These are phyloP conservation scores for Drosophila fulvimacula DNA, from an alignment of 2,888 invertebrate species.

Conservation along the genomic window DNA sequence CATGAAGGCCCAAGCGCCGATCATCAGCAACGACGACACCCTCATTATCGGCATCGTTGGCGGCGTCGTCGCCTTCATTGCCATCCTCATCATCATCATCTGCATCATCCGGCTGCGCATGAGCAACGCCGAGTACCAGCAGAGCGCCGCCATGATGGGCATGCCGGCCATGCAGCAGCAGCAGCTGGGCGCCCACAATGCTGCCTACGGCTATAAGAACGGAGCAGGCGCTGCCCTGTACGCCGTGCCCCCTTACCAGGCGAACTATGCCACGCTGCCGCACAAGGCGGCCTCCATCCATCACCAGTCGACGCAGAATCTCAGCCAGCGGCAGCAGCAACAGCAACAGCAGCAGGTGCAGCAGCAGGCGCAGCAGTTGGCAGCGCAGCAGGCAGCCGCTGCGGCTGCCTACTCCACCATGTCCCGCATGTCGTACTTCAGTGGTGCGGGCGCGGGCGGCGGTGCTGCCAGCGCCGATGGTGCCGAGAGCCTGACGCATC, in stretches of 20 bases:
- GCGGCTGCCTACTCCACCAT: constrained; percentile 87
- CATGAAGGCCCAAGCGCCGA: constrained; percentile 88
- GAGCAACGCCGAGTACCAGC: constrained; percentile 88
- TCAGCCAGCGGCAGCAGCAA: constrained; percentile 77
- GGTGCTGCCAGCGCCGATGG: constrained; percentile 81
- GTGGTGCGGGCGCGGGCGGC: constrained; percentile 73
- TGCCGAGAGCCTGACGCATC: constrained; percentile 78
- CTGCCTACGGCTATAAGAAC: constrained; percentile 85
- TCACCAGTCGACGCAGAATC: constrained; percentile 83
- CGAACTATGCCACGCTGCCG: constrained; percentile 89
- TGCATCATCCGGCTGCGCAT: constrained; percentile 93
- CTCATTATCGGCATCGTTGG: constrained; percentile 98
- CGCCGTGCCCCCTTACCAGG: constrained; percentile 88
- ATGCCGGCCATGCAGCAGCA: constrained; percentile 80
- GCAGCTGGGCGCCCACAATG: constrained; percentile 87
- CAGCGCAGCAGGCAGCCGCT: constrained; percentile 58
- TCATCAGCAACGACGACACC: constrained; percentile 93
- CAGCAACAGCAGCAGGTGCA: constrained; percentile 59
- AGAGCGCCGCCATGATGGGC: constrained; percentile 88
- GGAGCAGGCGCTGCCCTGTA: constrained; percentile 86
- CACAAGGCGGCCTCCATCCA: constrained; percentile 86
- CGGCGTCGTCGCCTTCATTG: constrained; percentile 95
- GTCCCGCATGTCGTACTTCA: constrained; percentile 87
- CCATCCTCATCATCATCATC: constrained; percentile 94
- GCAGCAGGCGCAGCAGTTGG: constrained; percentile 39